Base-by-base conservation (phyloP, 2,113 vertebrate genomes). In the Paraplagusia blochii region DNA sequence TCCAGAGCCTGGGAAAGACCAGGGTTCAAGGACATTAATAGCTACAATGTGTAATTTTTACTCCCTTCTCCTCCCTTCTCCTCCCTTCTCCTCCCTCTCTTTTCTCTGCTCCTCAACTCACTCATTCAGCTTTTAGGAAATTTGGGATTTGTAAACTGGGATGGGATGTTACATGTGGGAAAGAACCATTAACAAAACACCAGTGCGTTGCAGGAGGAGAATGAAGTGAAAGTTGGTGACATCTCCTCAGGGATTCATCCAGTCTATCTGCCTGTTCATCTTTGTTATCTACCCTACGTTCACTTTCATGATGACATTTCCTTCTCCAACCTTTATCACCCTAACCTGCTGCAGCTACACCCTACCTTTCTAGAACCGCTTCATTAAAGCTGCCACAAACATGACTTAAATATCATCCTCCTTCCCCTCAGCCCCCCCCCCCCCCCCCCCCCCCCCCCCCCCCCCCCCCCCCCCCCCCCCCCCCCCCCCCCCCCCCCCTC, bases 11-110 rank as follows among this genome's bases (percentile, higher is more conserved):
- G 89, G 86, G 86, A 87, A 90, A 87, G 73, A 84, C 73, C 85
- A 79, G 74, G 75, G 78, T 81, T 79, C 66, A 77, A 77, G 81
- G 77, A 77, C 85, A 87, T 90, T 85, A 84, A 87, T 84, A 87
- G 83, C 70, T 54, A 77, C 58, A 57, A 87, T 85, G 83, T 87
- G 76, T 85, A 82, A 87, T 85, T 87, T 66, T 67, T 74, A 74
- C 62, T 72, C 13, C 78, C 55, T 53, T 75, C 39, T 49, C 61
- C 54, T 36, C 47, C 35, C 15, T 15, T 55, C 53, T 69, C 71
- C 74, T 79, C 87, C 83, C 73, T 77, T 68, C 60, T 79, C 72
- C 66, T 72, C 75, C 62, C 74, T 38, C 78, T 55, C 55, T 75
- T 42, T 48, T 61, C 54, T 36, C 47, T 39, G 17, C 14, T 55